Evolutionary conservation across 1,140 invertebrate genomes (phyloP).

Genomic region (Chrysoperla carnea): DNA sequence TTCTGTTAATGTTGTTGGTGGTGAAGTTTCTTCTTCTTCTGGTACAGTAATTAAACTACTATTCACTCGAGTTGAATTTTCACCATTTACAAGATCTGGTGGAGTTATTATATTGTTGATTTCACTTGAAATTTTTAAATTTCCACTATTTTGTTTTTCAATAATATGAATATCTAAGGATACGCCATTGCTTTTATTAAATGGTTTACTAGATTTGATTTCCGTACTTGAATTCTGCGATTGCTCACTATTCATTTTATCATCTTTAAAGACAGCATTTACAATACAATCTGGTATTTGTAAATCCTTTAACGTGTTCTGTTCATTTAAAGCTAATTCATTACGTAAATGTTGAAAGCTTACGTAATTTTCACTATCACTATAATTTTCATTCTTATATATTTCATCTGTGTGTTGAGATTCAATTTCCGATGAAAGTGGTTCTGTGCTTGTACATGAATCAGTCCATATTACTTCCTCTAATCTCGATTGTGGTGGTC

Average conservation of each 20-base stretch:
- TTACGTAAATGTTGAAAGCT: constrained; percentile 18
- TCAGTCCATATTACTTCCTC: constrained; percentile 2
- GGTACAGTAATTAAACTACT: constrained; percentile 24
- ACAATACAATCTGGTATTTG: not conserved
- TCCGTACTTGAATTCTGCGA: not conserved
- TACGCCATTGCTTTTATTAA: not conserved
- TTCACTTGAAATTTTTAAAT: not conserved
- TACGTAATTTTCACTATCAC: constrained; percentile 18
- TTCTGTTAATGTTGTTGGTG: constrained; percentile 33
- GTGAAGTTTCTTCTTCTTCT: constrained; percentile 40
- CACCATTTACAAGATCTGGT: not conserved
- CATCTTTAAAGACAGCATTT: constrained; percentile 1
- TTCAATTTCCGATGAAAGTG: constrained; percentile 4
- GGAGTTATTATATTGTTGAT: not conserved
- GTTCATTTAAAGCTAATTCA: constrained; percentile 13
- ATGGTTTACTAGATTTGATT: not conserved
- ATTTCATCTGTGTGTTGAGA: not conserved
- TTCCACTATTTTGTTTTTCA: not conserved
- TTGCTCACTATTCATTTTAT: constrained; percentile 4
- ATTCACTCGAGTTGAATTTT: not conserved
- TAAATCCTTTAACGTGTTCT: constrained; percentile 6
- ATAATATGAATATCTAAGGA: not conserved
- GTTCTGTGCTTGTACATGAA: constrained; percentile 11
- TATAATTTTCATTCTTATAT: constrained; percentile 3
- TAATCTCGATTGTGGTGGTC: constrained; percentile 7